phyloP scores from a whole-genome alignment of 30 jellyfish, hydroid and myxozoan genomes.

The Hydra vulgaris region DNA sequence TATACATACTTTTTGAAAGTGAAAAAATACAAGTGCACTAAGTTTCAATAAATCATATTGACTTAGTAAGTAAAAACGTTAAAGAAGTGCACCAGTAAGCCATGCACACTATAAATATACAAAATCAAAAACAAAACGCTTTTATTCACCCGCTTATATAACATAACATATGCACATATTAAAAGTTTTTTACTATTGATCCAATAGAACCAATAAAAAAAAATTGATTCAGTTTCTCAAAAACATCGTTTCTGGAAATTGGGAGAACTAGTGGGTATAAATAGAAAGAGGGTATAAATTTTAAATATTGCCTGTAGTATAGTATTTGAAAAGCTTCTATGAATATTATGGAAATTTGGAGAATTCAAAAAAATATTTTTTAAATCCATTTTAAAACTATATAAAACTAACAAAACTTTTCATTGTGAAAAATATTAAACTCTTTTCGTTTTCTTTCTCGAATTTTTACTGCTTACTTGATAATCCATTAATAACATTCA shows the following conservation, averaged over 20 bases:
- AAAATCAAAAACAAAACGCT: background rate
- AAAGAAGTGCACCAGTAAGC: background rate
- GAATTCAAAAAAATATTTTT: too few species aligned
- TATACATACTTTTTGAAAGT: background rate
- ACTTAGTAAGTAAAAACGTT: background rate
- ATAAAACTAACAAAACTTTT: background rate
- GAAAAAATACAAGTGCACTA: background rate
- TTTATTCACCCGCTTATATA: background rate
- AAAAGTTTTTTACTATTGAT: background rate
- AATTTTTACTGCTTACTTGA: too few species aligned
- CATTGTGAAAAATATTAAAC: background rate
- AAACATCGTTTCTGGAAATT: too few species aligned
- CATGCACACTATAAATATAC: background rate
- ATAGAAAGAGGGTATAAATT: too few species aligned
- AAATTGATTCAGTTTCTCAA: too few species aligned
- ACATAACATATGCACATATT: background rate
- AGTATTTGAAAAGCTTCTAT: too few species aligned
- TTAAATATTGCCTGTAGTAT: too few species aligned
- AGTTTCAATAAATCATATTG: too few species aligned
- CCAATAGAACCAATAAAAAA: too few species aligned
- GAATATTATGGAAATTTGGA: too few species aligned
- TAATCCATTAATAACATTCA: constrained; percentile 19
- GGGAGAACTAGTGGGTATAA: too few species aligned
- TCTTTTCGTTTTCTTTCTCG: background rate
- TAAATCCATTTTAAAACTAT: too few species aligned